Percentiles rank a stretch among this genome's conserved stretches.
Conservation (phyloP, 2,797 vertebrate genomes). For the Pangasius djambal region DNA sequence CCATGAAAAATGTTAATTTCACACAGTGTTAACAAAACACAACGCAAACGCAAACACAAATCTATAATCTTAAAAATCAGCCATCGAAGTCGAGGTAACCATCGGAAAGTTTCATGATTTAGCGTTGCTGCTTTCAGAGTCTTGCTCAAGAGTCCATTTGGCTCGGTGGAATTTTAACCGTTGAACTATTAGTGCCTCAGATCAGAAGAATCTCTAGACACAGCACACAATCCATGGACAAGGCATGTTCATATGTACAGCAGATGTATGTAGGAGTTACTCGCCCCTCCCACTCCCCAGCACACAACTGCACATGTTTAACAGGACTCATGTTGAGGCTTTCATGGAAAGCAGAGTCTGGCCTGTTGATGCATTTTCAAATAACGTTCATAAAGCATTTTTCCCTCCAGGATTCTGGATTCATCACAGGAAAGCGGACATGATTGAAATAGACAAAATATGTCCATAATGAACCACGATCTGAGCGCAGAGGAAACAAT, state of each 20-base stretch:
- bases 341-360: slow-evolving; percentile 38
- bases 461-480: slow-evolving; percentile 1
- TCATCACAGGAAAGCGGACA: slow-evolving; percentile 24
- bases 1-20: neutral
- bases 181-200: neutral
- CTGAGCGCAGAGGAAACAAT: neutral
- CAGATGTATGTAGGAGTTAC: slow-evolving; percentile 58
- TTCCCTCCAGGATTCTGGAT: slow-evolving; percentile 22
- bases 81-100: neutral
- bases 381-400: slow-evolving; percentile 28
- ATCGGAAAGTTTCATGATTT: neutral
- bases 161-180: neutral
- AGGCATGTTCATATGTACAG: slow-evolving; percentile 56
- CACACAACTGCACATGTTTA: slow-evolving; percentile 55
- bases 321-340: slow-evolving; percentile 52
- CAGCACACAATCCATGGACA: slow-evolving; percentile 11
- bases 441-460: slow-evolving; percentile 26
- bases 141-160: neutral
- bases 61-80: neutral
- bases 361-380: slow-evolving; percentile 21
- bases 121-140: neutral
- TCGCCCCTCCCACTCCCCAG: slow-evolving; percentile 15
- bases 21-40: neutral
- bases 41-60: neutral
- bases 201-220: slow-evolving; percentile 12